Percentiles rank a stretch among this genome's conserved stretches.
phyloP scores from a whole-genome alignment of 2,797 vertebrate genomes.

The Danio choprae region DNA sequence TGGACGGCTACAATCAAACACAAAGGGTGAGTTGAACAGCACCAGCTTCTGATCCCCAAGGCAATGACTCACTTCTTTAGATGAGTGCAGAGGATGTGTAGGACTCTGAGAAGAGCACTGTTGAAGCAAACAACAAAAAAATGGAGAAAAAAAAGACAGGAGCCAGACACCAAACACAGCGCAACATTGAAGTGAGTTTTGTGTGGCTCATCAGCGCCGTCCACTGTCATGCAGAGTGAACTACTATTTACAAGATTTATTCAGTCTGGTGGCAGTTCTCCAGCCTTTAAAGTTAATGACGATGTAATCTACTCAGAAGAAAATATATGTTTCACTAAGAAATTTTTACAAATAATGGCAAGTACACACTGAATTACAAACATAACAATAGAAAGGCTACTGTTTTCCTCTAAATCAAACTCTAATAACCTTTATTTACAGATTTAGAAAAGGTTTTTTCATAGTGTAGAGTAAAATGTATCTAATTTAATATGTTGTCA shows the following conservation, averaged over 20 bases:
- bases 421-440: no score
- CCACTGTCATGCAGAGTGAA: conserved; percentile 23
- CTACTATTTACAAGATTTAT: not conserved
- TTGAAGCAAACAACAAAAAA: conserved; percentile 33
- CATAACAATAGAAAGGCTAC: no score
- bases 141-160: conserved; percentile 12
- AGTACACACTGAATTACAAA: no score
- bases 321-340: no score
- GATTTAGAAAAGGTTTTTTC: no score
- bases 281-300: not conserved
- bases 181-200: not conserved
- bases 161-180: conserved; percentile 23
- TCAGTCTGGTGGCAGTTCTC: not conserved
- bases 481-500: no score
- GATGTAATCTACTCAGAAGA: not conserved
- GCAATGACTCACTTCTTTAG: conserved; percentile 37
- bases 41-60: conserved; percentile 22
- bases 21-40: conserved; percentile 36
- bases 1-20: conserved; percentile 29
- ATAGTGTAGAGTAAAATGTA: no score
- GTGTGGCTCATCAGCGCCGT: conserved; percentile 45
- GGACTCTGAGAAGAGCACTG: conserved; percentile 30
- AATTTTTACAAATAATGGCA: no score
- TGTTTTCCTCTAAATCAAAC: no score
- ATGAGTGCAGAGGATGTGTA: conserved; percentile 34